phyloP scores from a whole-genome alignment of 2,888 invertebrate species.

The Elegia similella region DNA sequence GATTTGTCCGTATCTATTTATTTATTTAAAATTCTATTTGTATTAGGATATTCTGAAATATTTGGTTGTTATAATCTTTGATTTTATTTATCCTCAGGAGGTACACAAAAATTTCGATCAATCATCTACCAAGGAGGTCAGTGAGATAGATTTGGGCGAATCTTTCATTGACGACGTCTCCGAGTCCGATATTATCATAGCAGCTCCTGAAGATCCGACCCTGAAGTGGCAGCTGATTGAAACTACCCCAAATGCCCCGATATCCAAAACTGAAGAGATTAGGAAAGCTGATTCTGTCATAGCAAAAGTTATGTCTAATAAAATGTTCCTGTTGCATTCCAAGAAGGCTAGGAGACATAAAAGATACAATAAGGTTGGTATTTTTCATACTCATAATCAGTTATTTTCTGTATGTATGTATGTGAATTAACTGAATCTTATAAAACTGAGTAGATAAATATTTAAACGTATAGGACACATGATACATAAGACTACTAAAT shows the following conservation, averaged over 20 bases:
- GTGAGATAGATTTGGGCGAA: constrained; percentile 37
- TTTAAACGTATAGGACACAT: too few relatives aligned
- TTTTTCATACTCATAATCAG: too few relatives aligned
- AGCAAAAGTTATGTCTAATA: constrained; percentile 61
- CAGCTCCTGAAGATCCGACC: constrained; percentile 19
- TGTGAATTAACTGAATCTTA: too few relatives aligned
- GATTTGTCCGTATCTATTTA: too few relatives aligned
- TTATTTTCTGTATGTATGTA: too few relatives aligned
- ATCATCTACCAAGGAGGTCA: constrained; percentile 22
- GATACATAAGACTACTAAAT: too few relatives aligned
- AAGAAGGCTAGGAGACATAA: constrained; percentile 40
- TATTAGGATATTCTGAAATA: too few relatives aligned
- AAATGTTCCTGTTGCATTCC: constrained; percentile 49
- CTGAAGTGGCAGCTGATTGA: constrained; percentile 18
- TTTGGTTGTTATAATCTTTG: too few relatives aligned
- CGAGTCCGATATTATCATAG: constrained; percentile 35
- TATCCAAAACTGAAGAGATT: constrained; percentile 31
- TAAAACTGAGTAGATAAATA: too few relatives aligned
- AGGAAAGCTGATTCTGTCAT: constrained; percentile 56
- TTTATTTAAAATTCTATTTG: too few relatives aligned
- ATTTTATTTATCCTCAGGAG: constrained; percentile 17
- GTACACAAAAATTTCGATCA: constrained; percentile 26
- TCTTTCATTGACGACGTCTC: constrained; percentile 34
- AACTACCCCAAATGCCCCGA: background rate
- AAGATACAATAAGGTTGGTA: constrained; percentile 53